A percentile compares a stretch with the other conserved stretches of the same genome.
phyloP scores from a whole-genome alignment of 1,140 invertebrate genomes.

The Drosophila mayri region DNA sequence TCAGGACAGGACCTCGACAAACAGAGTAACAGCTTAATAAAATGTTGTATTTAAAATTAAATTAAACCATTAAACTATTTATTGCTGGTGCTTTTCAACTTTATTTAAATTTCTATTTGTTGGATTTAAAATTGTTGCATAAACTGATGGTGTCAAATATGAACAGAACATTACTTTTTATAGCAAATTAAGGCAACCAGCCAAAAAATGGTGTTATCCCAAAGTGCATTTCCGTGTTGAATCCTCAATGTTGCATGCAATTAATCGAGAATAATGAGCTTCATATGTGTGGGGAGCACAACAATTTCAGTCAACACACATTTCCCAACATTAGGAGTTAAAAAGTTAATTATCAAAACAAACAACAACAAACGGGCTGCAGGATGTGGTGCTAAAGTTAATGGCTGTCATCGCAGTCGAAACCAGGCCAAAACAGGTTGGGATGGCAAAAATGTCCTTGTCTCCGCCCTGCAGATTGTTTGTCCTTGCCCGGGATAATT shows the following conservation, averaged over 20 bases:
- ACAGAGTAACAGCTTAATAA: not conserved
- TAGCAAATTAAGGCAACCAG: not conserved
- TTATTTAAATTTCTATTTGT: not conserved
- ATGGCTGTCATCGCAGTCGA: slow-evolving; percentile 29
- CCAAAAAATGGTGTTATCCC: slow-evolving; percentile 14
- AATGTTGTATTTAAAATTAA: not conserved
- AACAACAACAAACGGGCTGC: slow-evolving; percentile 30
- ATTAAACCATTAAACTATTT: not conserved
- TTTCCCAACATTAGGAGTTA: slow-evolving; percentile 38
- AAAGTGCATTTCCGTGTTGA: slow-evolving; percentile 71
- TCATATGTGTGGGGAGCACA: slow-evolving; percentile 28
- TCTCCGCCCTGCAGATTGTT: slow-evolving; percentile 13
- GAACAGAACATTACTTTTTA: slow-evolving; percentile 1
- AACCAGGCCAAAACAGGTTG: slow-evolving; percentile 40
- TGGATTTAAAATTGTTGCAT: not conserved
- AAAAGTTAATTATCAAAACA: slow-evolving; percentile 72
- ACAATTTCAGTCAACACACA: slow-evolving; percentile 35
- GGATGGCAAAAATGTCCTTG: slow-evolving; percentile 16
- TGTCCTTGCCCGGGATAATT: slow-evolving; percentile 47
- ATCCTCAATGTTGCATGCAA: slow-evolving; percentile 51
- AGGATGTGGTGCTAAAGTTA: slow-evolving; percentile 28
- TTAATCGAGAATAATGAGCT: slow-evolving; percentile 50
- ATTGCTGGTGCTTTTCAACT: not conserved
- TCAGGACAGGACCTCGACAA: not conserved
- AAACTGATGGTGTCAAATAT: not conserved